Evolutionary conservation across 2,888 invertebrate genomes (phyloP), one percentile per base, ranked within the genome.

Genomic region (Diaprepes abbreviatus): DNA sequence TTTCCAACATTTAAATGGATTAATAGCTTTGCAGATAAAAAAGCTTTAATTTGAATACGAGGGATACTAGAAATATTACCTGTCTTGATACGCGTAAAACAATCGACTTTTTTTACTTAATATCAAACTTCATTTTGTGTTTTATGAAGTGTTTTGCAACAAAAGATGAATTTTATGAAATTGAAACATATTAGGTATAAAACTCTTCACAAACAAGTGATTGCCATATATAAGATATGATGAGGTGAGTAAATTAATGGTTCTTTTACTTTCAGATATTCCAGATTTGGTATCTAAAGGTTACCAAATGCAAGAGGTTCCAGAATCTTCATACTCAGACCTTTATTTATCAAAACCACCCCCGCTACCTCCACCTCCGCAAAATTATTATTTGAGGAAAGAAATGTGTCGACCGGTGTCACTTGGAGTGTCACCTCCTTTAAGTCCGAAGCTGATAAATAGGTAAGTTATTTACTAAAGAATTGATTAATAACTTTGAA

Each of bases 331-430:
- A 1, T 19, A 40, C 1, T 17, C 33, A 3, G 43, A 64, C 6
- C n/a, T 28, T 3, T 64, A 55, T 12, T 7, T 55, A 16, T 85
- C 88, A 63, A 85, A 88, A 82, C 89, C 88, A 75, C 89, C 88
- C 62, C 88, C 89, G 73, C 88, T 90, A 78, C 91, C 91, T 71
- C 91, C 91, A 67, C 89, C 90, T 43, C 88, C 89, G 66, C 89
- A 90, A 82, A 88, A 73, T 21, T 73, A 73, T 19, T 65, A 54
- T 31, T 38, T 58, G 3, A 24, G 50, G 16, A 45, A 60, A 40
- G 54, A 50, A n/a, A 48, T 52, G 3, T 16, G 43, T 10, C 7
- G 35, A 10, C 35, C 55, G 6, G 12, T 21, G 28, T 40, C 43
- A n/a, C 16, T 43, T 14, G 17, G 12, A 1, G 14, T 31, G 12